Evolutionary conservation across 2,113 vertebrate genomes (phyloP), one percentile per base, ranked within the genome.

Genomic region (Mionectes macconnelli): DNA sequence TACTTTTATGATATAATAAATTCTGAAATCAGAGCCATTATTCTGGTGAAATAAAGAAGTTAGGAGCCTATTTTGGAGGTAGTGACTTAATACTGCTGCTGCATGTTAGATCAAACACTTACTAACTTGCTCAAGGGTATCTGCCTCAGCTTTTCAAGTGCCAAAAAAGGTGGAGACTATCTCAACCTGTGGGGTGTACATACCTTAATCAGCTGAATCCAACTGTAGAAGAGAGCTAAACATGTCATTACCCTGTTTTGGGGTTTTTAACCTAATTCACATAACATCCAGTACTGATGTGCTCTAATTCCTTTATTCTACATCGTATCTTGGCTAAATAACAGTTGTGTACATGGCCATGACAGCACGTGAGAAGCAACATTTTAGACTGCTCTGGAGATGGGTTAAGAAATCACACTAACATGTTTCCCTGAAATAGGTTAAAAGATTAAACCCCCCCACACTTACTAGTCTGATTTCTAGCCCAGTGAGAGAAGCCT

Each of bases 301-400:
- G 23, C 33, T 55, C 4, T 31, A 40, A 44, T 10, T 68, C 16
- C 23, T 56, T 62, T 69, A 19, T n/a, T 63, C 21, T 64, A 2
- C 14, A 9, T 49, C 52, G 17, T 45, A 10, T 50, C 19, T 47
- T 23, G 33, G 22, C 14, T 67, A 39, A 62, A 31, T 30, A 63
- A 44, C 27, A 37, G 21, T 35, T 0, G 0, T 20, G 31, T 40
- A 19, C 0, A 0, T 27, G 42, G 33, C 31, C 14, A n/a, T 45
- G 49, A 44, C 72, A 72, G 24, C 5, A 6, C 12, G 5, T 40
- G 35, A 70, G 28, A 67, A 77, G 23, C 17, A 49, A 35, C 2
- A 15, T 27, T 59, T 45, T 47, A 55, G 37, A 37, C 20, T 73
- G 21, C 53, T 90, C 53, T 68, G 33, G 39, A 77, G 12, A 4